Conservation (phyloP, 2,113 vertebrate genomes). For the Ailurus styani region DNA sequence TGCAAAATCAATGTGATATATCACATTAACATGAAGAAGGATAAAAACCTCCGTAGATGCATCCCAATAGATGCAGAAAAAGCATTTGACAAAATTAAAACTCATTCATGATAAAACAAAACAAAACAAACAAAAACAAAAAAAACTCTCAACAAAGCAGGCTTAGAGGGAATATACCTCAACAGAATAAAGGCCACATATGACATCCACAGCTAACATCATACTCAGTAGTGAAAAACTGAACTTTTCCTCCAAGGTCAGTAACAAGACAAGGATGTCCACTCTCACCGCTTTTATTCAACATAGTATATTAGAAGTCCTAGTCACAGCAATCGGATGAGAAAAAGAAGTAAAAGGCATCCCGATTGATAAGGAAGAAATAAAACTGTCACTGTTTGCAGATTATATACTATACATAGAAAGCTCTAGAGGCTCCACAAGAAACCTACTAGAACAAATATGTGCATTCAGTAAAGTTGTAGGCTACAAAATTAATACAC, state of each 20-base stretch:
- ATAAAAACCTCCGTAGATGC: background rate
- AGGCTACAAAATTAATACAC: background rate
- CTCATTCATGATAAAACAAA: background rate
- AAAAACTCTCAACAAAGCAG: background rate
- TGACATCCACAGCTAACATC: background rate
- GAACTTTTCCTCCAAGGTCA: background rate
- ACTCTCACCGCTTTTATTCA: background rate
- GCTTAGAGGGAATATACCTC: background rate
- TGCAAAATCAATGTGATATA: background rate
- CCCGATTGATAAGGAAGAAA: background rate
- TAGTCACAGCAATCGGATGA: background rate
- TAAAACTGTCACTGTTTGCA: background rate
- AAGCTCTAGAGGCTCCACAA: background rate
- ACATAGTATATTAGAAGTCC: background rate
- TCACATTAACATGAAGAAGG: background rate
- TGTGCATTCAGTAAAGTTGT: background rate
- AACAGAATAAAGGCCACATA: background rate
- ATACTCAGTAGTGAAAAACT: background rate
- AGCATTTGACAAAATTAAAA: background rate
- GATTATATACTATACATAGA: background rate
- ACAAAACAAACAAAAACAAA: background rate
- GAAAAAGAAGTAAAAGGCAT: background rate
- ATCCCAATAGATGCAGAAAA: background rate
- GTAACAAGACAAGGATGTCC: background rate
- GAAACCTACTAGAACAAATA: background rate